Base-by-base conservation (phyloP, 2,888 invertebrate species). In the Meta bourneti region DNA sequence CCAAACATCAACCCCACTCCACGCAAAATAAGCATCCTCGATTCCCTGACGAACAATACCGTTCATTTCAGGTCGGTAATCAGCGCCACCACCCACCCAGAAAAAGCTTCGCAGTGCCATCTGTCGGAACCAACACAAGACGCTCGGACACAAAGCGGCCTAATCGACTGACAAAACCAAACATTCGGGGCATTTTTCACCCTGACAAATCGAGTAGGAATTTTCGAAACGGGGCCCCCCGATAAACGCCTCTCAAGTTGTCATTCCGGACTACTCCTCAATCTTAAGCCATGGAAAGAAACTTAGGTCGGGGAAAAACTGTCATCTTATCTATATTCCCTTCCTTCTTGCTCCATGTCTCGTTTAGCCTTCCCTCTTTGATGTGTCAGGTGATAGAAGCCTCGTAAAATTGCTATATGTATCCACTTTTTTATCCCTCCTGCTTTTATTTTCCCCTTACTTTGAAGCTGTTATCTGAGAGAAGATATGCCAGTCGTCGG, bases 191-290 rank as follows among this genome's bases (percentile, higher is more conserved):
- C 79, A 87, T 87, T 78, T 79, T 80, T 87, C 87, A 87, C 34
- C 54, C 8, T 87, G 87, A 87, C 87, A 87, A 87, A 87, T 87
- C 87, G 79, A 77, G 19, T 54, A n/a, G 71, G 71, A 54, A 87
- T 72, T 74, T 77, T 79, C 87, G 52, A 20, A 86, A 51, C 49
- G 69, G 72, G 52, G 71, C 19, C 61, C 70, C 51, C 19, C 78
- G 78, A 87, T 80, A 87, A 87, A 87, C 87, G 87, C 79, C 79
- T 87, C 80, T 87, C 79, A 51, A 80, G 54, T 69, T 87, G 87
- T 87, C 87, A 79, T 48, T 72, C 70, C 13, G 20, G 72, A 11
- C 19, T 6, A 61, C 78, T 78, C 78, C 51, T 78, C 75, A 75
- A 85, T 75, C 85, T 74, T 61, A 16, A 13, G 48, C 69, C 71